Conservation (phyloP, 2,113 vertebrate genomes). For the Bos taurus region DNA sequence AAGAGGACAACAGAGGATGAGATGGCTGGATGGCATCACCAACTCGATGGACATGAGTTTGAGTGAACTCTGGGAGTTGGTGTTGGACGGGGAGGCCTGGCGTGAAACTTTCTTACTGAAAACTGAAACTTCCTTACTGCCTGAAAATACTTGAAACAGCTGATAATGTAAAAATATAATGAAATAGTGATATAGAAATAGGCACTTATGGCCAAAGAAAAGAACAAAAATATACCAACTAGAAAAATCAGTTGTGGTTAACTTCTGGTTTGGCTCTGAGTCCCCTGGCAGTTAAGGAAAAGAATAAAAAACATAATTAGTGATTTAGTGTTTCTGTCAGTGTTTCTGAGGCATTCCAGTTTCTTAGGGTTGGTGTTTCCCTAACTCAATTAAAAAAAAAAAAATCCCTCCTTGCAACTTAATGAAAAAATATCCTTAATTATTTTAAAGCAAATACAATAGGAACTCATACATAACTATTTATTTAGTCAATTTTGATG, state of each 20-base stretch:
- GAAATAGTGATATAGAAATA: neutral
- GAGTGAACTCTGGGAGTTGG: no score
- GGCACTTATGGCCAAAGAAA: neutral
- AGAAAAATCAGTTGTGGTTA: neutral
- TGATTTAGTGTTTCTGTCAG: neutral
- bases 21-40: no score
- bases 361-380: neutral
- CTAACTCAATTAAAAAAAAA: neutral
- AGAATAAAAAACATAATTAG: neutral
- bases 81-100: no score
- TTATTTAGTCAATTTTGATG: neutral
- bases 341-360: neutral
- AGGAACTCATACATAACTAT: neutral
- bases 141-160: neutral
- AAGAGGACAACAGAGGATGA: no score
- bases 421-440: neutral
- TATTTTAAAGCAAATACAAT: slow-evolving; percentile 9
- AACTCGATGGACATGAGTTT: no score
- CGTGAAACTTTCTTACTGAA: no score
- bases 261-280: neutral
- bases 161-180: neutral
- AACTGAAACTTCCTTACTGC: no score
- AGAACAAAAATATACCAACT: neutral
- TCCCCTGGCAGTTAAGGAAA: neutral
- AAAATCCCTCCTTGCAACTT: neutral